These are phyloP conservation scores for Drosophila sordidula DNA, from an alignment of 2,888 invertebrate genomes.

Conservation along the genomic window DNA sequence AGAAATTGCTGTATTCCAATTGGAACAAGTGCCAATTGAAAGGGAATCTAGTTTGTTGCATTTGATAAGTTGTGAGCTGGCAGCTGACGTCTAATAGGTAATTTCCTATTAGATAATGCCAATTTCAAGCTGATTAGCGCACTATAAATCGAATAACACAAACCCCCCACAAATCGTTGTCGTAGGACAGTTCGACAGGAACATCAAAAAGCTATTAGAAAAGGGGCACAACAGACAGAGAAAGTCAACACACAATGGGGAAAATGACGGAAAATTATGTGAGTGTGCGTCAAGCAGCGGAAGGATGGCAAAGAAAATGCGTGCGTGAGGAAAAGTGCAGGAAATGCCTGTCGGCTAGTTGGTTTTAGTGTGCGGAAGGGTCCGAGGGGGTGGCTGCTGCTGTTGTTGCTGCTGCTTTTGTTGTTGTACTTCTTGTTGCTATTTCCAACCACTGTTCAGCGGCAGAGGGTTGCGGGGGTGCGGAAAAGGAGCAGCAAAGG, in stretches of 20 bases:
- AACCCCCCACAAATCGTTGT: conserved; percentile 30
- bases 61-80: conserved; percentile 14
- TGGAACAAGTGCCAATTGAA: conserved; percentile 15
- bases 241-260: conserved; percentile 45
- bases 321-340: conserved; percentile 48
- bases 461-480: conserved; percentile 18
- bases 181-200: conserved; percentile 55
- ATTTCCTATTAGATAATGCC: conserved; percentile 33
- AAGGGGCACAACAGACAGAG: conserved; percentile 22
- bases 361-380: conserved; percentile 10
- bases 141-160: conserved; percentile 18
- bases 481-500: conserved; percentile 42
- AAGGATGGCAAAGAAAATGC: conserved; percentile 50
- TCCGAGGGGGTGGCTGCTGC: conserved; percentile 27
- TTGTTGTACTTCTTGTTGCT: background rate
- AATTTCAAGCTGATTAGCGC: conserved; percentile 27
- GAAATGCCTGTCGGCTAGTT: conserved; percentile 44
- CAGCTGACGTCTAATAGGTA: conserved; percentile 15
- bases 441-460: conserved; percentile 67
- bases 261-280: conserved; percentile 39
- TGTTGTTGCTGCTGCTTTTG: conserved; percentile 15
- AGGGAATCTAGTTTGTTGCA: background rate
- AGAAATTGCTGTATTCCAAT: conserved; percentile 9
- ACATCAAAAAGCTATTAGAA: conserved; percentile 70
- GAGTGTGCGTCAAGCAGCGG: background rate